These are phyloP conservation scores for Subacronicta megacephala DNA, from an alignment of 2,888 invertebrate genomes.

Conservation along the genomic window DNA sequence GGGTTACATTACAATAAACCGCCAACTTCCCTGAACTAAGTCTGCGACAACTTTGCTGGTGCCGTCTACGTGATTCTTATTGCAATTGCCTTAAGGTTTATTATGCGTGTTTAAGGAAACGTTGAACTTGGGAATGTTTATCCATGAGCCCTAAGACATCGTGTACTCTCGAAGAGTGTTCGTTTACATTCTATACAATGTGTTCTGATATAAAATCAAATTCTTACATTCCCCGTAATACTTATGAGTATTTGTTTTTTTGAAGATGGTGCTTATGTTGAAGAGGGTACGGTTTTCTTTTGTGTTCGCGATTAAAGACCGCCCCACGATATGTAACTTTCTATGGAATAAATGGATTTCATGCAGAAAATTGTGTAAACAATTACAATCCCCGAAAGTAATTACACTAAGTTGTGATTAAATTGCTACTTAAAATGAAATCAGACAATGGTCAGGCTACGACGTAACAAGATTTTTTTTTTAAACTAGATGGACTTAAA, in stretches of 20 bases:
- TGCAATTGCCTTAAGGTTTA: constrained; percentile 9
- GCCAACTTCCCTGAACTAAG: constrained; percentile 17
- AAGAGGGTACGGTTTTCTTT: constrained; percentile 7
- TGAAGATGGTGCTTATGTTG: constrained; percentile 9
- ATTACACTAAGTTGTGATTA: not conserved
- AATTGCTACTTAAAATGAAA: too few species aligned
- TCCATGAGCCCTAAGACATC: constrained; percentile 31
- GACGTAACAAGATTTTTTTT: too few species aligned
- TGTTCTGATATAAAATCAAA: constrained; percentile 47
- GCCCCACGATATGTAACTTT: not conserved
- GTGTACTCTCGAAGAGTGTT: constrained; percentile 43
- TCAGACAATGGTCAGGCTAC: too few species aligned
- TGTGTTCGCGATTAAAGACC: not conserved
- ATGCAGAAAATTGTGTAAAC: too few species aligned
- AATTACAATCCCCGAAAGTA: not conserved
- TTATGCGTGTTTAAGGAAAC: constrained; percentile 1
- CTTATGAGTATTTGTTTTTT: constrained; percentile 6
- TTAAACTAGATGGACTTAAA: too few species aligned
- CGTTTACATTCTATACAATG: constrained; percentile 42
- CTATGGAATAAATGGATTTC: too few species aligned
- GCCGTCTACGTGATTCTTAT: constrained; percentile 11
- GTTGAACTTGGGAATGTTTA: constrained; percentile 28
- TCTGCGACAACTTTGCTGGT: constrained; percentile 13
- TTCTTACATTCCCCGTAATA: constrained; percentile 27
- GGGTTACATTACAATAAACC: constrained; percentile 28